These are phyloP conservation scores for Dicerorhinus sumatrensis DNA, from an alignment of 2,113 vertebrate genomes.

Conservation along the genomic window DNA sequence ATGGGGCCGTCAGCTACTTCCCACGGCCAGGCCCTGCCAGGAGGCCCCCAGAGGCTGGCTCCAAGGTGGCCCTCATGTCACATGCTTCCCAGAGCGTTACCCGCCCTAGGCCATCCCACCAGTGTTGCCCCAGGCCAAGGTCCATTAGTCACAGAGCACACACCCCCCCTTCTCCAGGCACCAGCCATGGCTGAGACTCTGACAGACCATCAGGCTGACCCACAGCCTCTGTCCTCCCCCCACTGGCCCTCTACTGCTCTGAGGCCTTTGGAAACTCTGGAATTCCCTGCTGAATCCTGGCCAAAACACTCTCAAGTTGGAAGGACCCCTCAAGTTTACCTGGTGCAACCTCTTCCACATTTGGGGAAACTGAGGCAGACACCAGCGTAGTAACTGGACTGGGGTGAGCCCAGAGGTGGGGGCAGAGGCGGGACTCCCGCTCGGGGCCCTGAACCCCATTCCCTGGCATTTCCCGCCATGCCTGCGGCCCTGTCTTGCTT, in stretches of 20 bases:
- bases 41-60: not conserved
- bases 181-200: not conserved
- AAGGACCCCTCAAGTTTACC: not conserved
- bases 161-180: not conserved
- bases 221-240: not conserved
- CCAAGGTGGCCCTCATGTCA: accelerated
- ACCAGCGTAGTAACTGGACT: accelerated
- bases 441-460: not conserved
- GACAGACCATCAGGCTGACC: not conserved
- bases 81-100: not conserved
- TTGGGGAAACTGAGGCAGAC: not conserved
- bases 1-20: accelerated
- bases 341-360: not conserved
- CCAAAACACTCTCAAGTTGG: not conserved
- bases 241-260: not conserved
- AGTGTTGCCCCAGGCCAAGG: not conserved
- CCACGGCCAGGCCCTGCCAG: not conserved
- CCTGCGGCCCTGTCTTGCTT: not conserved
- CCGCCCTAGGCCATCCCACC: not conserved
- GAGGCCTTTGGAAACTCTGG: not conserved
- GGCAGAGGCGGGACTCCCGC: not conserved
- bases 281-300: not conserved
- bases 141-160: accelerated
- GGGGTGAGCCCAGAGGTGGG: not conserved
- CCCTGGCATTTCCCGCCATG: accelerated